phyloP scores from a whole-genome alignment of 2,888 invertebrate genomes.

The Ochropleura leucogaster region DNA sequence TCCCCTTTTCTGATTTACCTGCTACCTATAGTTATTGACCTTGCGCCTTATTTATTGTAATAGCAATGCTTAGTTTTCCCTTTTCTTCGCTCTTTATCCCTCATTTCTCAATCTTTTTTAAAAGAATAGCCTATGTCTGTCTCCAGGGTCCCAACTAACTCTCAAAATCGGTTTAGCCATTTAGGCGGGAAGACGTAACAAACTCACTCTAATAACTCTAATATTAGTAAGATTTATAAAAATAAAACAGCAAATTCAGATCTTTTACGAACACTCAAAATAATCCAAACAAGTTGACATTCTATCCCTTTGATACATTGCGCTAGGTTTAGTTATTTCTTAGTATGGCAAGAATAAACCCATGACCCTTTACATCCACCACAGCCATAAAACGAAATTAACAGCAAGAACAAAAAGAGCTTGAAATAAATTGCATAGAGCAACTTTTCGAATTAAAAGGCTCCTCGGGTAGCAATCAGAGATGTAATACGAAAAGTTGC shows the following conservation, averaged over 20 bases:
- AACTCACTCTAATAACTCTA: too few relatives aligned
- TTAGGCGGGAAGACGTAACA: too few relatives aligned
- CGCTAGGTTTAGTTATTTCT: background rate
- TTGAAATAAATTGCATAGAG: constrained; percentile 73
- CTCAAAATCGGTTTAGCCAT: too few relatives aligned
- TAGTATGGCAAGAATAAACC: background rate
- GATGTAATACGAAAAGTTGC: constrained; percentile 77
- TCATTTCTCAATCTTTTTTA: too few relatives aligned
- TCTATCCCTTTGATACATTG: background rate
- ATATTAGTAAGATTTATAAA: too few relatives aligned
- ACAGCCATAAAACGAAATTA: constrained; percentile 62
- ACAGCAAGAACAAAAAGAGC: constrained; percentile 58
- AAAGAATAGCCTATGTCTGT: too few relatives aligned
- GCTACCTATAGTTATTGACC: too few relatives aligned
- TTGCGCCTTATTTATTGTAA: too few relatives aligned
- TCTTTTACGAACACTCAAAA: background rate
- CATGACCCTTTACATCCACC: constrained; percentile 29
- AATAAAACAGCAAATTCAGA: background rate
- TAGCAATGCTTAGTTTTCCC: too few relatives aligned
- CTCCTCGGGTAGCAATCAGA: constrained; percentile 72
- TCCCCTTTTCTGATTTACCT: too few relatives aligned
- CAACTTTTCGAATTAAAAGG: constrained; percentile 78
- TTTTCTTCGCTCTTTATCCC: too few relatives aligned
- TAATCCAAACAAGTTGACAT: background rate
- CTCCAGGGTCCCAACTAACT: too few relatives aligned